Conservation (phyloP, 2,797 vertebrate species). For the Anniella stebbinsi region DNA sequence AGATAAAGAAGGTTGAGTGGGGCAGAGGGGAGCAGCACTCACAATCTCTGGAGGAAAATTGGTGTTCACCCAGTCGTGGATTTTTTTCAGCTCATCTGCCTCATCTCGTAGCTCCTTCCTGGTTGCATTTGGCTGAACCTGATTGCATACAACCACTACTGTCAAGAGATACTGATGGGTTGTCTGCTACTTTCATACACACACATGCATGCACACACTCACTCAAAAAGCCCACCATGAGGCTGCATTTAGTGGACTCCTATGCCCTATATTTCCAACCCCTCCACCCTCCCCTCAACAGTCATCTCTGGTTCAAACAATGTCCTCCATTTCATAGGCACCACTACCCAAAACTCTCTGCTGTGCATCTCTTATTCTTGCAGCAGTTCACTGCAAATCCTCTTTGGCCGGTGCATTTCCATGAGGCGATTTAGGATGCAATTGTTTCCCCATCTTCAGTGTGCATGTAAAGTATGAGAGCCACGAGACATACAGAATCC, state of each 20-base stretch:
- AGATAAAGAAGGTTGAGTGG: not conserved
- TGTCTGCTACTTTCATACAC: not conserved
- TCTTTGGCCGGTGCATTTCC: not conserved
- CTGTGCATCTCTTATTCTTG: not conserved
- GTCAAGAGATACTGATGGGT: not conserved
- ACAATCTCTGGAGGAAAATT: conserved; percentile 56
- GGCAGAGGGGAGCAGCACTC: not conserved
- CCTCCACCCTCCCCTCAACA: not conserved
- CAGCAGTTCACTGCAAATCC: not conserved
- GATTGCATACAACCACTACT: not conserved
- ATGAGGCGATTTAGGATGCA: not conserved
- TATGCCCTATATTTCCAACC: not conserved
- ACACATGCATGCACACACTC: not conserved
- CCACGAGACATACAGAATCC: not conserved
- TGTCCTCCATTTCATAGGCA: not conserved
- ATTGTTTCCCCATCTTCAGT: not conserved
- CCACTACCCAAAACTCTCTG: not conserved
- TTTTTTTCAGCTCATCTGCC: not conserved
- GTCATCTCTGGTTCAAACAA: not conserved
- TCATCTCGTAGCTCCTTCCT: not conserved
- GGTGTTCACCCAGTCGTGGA: conserved; percentile 44
- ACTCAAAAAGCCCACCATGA: too few species aligned
- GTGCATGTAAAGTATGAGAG: not conserved
- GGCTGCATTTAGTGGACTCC: not conserved
- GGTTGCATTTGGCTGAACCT: not conserved